Conservation (phyloP, 2,888 invertebrate species). For the Leptopterna dolabrata region DNA sequence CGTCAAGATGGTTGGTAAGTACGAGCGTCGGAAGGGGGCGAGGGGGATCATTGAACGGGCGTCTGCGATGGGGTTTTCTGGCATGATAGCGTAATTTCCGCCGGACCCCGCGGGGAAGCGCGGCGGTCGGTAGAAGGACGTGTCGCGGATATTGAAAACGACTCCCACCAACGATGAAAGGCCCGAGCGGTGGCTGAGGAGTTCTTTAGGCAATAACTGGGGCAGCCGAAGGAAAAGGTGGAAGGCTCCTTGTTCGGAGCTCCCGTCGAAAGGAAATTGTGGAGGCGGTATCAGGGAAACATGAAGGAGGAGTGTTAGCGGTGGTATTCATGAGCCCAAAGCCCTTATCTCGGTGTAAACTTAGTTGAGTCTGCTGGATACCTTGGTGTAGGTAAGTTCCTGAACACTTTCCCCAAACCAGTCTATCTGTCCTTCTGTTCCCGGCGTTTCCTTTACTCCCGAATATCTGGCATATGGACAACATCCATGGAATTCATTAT, state of each 20-base stretch:
- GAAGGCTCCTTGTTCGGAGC: not conserved
- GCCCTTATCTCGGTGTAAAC: not conserved
- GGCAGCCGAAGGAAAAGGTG: not conserved
- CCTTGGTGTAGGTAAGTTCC: not conserved
- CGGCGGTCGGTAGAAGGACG: slow-evolving; percentile 3
- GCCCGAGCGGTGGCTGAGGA: not conserved
- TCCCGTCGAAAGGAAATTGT: not conserved
- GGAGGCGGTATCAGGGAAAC: not conserved
- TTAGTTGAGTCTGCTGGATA: not conserved
- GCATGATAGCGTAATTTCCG: slow-evolving; percentile 6
- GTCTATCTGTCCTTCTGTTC: not conserved
- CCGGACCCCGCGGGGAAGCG: not conserved
- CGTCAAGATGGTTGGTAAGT: not conserved
- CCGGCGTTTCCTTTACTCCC: not conserved
- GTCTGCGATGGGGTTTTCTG: slow-evolving; percentile 1
- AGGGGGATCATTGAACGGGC: not conserved
- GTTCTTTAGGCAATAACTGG: slow-evolving; percentile 11
- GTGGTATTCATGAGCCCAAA: not conserved
- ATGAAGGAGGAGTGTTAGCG: not conserved
- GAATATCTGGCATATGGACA: too few species aligned
- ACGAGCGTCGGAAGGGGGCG: not conserved
- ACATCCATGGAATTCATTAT: too few species aligned
- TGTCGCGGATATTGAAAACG: slow-evolving; percentile 11
- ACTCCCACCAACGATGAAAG: not conserved
- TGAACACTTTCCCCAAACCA: not conserved